Percentiles rank a stretch among this genome's conserved stretches.
These are phyloP conservation scores for Gryllus bimaculatus DNA, from an alignment of 1,140 invertebrate genomes.

Conservation along the genomic window DNA sequence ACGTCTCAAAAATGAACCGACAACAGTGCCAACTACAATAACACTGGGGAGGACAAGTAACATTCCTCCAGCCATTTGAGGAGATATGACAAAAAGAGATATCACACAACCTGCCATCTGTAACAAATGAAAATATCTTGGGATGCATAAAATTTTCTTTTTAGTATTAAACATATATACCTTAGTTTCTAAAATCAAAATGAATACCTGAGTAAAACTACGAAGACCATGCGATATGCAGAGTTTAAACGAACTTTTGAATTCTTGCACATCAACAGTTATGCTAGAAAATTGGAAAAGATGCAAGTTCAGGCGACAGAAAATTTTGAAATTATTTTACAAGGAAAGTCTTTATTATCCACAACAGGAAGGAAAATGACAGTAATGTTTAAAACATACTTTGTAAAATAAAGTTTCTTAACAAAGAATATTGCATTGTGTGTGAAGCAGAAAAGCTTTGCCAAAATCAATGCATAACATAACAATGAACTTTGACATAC, in stretches of 20 bases:
- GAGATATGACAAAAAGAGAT: constrained; percentile 73
- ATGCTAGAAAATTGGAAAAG: constrained; percentile 46
- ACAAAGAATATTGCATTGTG: too few species aligned
- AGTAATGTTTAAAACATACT: not conserved
- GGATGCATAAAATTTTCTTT: too few species aligned
- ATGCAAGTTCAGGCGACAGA: not conserved
- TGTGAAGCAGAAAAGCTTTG: too few species aligned
- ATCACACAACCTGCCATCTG: constrained; percentile 66
- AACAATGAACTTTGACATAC: too few species aligned
- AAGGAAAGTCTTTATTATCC: not conserved
- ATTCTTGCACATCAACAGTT: constrained; percentile 90
- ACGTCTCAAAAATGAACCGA: constrained; percentile 61
- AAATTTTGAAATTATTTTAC: constrained; percentile 9
- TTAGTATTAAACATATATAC: too few species aligned
- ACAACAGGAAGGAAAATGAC: not conserved
- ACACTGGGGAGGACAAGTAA: constrained; percentile 72
- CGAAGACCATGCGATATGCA: constrained; percentile 81
- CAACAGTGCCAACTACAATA: constrained; percentile 61
- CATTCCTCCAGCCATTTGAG: constrained; percentile 74
- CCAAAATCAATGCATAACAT: too few species aligned
- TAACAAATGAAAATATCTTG: constrained; percentile 21
- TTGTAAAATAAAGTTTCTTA: not conserved
- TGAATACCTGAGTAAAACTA: constrained; percentile 64
- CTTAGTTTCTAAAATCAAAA: not conserved
- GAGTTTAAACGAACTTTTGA: constrained; percentile 91